Evolutionary conservation across 2,113 vertebrate species (phyloP).

Genomic region (Nycticryphes semicollaris): DNA sequence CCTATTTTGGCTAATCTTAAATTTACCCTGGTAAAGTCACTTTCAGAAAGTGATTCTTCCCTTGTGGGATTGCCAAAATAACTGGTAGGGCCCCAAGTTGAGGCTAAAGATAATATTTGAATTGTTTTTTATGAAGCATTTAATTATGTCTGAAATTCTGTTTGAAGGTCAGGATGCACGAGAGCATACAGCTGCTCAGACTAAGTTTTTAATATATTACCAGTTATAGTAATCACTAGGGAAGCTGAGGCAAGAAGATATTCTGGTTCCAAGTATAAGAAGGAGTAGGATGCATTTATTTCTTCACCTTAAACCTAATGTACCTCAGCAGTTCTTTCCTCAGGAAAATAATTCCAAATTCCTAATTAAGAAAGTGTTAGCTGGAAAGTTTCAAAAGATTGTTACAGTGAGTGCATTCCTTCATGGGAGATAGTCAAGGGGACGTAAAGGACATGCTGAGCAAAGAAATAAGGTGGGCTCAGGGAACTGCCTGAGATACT

Average conservation of each 20-base stretch:
- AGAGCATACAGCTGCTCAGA: neutral
- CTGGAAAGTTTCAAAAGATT: neutral
- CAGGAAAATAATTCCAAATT: neutral
- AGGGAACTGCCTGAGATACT: neutral
- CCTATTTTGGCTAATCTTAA: neutral
- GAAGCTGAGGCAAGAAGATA: neutral
- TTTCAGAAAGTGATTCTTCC: neutral
- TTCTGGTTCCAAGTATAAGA: neutral
- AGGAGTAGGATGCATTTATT: neutral
- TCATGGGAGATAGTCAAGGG: neutral
- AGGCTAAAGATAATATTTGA: constrained; percentile 26
- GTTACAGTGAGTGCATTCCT: neutral
- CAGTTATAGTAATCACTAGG: neutral
- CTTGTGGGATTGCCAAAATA: neutral
- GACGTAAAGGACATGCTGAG: rapidly evolving
- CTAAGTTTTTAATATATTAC: constrained; percentile 26
- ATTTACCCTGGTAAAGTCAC: neutral
- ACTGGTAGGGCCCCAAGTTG: neutral
- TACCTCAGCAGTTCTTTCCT: neutral
- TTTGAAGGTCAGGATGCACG: constrained; percentile 5
- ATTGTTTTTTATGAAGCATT: constrained; percentile 20
- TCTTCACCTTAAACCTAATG: neutral
- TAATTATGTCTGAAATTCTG: constrained; percentile 42
- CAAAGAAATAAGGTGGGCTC: neutral
- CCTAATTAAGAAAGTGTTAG: neutral